A percentile compares a stretch with the other conserved stretches of the same genome.
Evolutionary conservation across 1,140 invertebrate genomes (phyloP).

Genomic region (Drosophila repleta): DNA sequence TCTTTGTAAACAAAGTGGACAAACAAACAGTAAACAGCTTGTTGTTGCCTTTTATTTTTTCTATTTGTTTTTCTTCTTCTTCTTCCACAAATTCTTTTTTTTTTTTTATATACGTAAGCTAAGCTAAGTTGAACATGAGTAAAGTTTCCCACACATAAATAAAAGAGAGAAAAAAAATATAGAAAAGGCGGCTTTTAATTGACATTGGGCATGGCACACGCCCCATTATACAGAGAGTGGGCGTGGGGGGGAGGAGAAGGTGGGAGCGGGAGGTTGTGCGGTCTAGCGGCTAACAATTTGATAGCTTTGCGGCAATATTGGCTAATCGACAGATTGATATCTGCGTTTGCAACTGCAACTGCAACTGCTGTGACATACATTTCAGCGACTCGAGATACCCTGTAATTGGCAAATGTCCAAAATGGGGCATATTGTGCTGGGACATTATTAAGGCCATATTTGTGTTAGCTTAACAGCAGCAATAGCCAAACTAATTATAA

Average conservation of each 20-base stretch:
- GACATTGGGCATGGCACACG: not conserved
- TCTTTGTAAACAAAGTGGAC: constrained; percentile 60
- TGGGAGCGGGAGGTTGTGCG: not conserved
- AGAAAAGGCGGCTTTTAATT: not conserved
- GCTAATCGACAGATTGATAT: constrained; percentile 44
- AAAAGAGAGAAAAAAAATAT: not conserved
- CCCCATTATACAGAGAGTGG: not conserved
- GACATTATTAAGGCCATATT: not conserved
- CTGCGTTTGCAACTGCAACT: constrained; percentile 3
- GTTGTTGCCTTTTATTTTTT: constrained; percentile 16
- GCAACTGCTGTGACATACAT: constrained; percentile 39
- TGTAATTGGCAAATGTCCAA: not conserved
- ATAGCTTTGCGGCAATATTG: constrained; percentile 38
- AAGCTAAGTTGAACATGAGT: constrained; percentile 26
- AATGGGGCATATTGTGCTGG: not conserved
- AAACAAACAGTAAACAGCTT: constrained; percentile 21
- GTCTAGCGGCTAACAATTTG: constrained; percentile 7
- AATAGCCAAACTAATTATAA: no score
- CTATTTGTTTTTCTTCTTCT: constrained; percentile 8
- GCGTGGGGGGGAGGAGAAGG: not conserved
- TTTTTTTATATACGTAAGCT: constrained; percentile 30
- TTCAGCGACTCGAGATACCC: constrained; percentile 13
- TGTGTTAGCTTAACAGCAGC: no score
- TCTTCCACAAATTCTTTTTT: constrained; percentile 2
- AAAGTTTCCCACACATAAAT: constrained; percentile 35